Base-by-base conservation (phyloP, 2,888 invertebrate species). In the Tridacna gigas region DNA sequence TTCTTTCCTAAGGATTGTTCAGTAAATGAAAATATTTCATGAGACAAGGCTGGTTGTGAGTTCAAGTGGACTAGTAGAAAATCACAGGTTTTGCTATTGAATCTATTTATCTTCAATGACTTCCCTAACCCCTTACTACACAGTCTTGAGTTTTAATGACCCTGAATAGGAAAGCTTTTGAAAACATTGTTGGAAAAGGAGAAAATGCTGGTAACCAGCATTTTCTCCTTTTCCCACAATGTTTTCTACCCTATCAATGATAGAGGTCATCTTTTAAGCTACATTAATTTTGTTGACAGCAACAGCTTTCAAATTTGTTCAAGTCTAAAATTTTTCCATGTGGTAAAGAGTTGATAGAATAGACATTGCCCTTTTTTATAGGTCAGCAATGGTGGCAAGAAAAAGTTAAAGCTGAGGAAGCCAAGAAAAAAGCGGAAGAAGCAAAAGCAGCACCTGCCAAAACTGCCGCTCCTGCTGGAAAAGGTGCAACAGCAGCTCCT, bases 321-420 rank as follows among this genome's bases (percentile, higher is more conserved):
- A n/a, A 15, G 12, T 51, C 11, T 15, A 51, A 15, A 51, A 13
- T 51, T 13, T 11, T 51, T 51, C 51, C 15, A 51, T 51, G 11
- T 5, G 56, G 56, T 15, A 56, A 56, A 20, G 56, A 20, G 3
- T 56, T 5, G 9, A 56, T 56, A 56, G 56, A 3, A 56, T 11
- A 56, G 37, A 37, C 37, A 37, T 37, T 37, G 2, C 37, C 37
- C 7, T 7, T 37, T 18, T 22, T 25, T 74, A 13, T 65, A 93
- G 93, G 82, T 51, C 94, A 94, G 86, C 86, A 90, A 75, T 94
- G 94, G 94, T 94, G 93, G 92, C 90, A 92, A 65, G 91, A 91
- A 15, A 91, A 89, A 77, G 71, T 89, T 13, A 91, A 92, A 76
- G 88, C 83, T 66, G 92, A 92, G 73, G 91, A 92, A 73, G 91